These are phyloP conservation scores for Montipora cactus DNA, from an alignment of 64 coral and sea anemone species.

Conservation along the genomic window DNA sequence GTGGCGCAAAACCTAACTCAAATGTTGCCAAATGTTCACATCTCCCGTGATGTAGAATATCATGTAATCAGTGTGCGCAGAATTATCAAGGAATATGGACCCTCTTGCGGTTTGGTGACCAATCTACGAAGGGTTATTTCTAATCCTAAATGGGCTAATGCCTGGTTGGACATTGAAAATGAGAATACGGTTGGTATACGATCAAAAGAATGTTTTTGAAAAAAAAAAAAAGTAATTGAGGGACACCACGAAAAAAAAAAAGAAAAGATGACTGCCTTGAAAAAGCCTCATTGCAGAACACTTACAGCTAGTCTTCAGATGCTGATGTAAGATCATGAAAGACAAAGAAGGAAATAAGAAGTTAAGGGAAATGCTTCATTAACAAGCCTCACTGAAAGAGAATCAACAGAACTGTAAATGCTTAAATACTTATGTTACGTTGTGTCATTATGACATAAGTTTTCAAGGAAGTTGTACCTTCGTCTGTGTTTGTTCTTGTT, in stretches of 20 bases:
- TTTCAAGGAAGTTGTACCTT: too few species aligned
- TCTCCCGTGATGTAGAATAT: slow-evolving; percentile 3
- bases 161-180: not conserved
- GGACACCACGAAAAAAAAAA: not conserved
- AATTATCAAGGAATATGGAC: slow-evolving; percentile 2
- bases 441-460: too few species aligned
- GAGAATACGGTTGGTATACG: not conserved
- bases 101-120: not conserved
- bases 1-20: slow-evolving; percentile 8
- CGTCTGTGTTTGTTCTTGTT: too few species aligned
- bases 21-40: slow-evolving; percentile 12
- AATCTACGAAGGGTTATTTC: not conserved
- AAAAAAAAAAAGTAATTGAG: not conserved
- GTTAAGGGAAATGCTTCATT: not conserved
- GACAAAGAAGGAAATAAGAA: not conserved
- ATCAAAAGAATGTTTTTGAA: not conserved
- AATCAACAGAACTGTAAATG: not conserved
- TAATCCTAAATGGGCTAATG: not conserved
- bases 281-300: not conserved
- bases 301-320: not conserved
- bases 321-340: not conserved
- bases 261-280: not conserved
- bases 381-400: not conserved
- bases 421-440: too few species aligned
- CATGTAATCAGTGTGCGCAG: not conserved